phyloP scores from a whole-genome alignment of 2,888 invertebrate genomes.

The Brachynemurus nebulosus region DNA sequence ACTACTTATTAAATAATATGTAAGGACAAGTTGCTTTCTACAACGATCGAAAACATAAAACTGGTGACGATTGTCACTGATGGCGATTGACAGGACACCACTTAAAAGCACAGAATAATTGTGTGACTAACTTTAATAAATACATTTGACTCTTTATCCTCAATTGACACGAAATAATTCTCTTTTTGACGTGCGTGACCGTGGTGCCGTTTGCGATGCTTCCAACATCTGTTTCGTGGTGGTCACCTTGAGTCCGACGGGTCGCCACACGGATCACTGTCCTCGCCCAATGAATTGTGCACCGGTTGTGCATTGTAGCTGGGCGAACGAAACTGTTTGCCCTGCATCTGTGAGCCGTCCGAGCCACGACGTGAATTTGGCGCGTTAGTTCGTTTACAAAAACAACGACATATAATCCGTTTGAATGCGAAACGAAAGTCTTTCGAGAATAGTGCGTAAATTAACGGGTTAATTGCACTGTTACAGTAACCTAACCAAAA shows the following conservation, averaged over 20 bases:
- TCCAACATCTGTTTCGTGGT: not conserved
- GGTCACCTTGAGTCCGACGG: constrained; percentile 42
- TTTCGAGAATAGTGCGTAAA: constrained; percentile 88
- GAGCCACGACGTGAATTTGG: constrained; percentile 37
- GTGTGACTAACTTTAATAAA: constrained; percentile 2
- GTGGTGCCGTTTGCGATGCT: not conserved
- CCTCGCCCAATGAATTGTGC: constrained; percentile 39
- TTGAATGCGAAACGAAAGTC: constrained; percentile 93
- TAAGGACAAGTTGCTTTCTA: too few species aligned
- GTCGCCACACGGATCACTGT: constrained; percentile 38
- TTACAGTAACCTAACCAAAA: constrained; percentile 98
- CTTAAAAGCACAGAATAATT: constrained; percentile 3
- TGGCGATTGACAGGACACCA: too few species aligned
- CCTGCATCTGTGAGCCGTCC: constrained; percentile 39
- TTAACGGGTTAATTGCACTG: constrained; percentile 89
- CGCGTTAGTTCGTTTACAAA: constrained; percentile 41
- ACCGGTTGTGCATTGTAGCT: constrained; percentile 40
- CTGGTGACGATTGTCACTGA: too few species aligned
- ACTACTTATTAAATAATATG: too few species aligned
- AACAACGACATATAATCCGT: constrained; percentile 76
- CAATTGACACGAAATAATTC: not conserved
- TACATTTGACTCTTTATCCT: not conserved
- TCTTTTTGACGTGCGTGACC: too few species aligned
- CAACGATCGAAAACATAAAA: too few species aligned
- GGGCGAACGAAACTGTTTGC: constrained; percentile 37